Evolutionary conservation across 2,113 vertebrate species (phyloP).

Genomic region (Notechis scutatus): DNA sequence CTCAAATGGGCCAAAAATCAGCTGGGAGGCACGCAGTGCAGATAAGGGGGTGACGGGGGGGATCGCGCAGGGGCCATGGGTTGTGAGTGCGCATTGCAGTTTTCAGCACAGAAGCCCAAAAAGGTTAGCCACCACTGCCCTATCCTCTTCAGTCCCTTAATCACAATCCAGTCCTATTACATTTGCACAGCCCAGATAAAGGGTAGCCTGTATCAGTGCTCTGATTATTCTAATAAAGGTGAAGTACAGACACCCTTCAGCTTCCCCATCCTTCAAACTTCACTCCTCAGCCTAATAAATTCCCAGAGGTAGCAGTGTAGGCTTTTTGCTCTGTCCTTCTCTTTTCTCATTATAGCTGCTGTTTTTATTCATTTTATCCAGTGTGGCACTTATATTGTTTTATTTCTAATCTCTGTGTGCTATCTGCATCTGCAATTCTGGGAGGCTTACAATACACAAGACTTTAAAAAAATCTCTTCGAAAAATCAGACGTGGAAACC

Average conservation of each 20-base stretch:
- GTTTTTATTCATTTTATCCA: background rate
- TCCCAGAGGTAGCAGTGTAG: background rate
- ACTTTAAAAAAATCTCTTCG: background rate
- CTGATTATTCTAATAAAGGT: background rate
- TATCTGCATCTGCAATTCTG: background rate
- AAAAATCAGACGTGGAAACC: background rate
- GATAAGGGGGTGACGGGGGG: too few relatives aligned
- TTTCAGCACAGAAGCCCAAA: too few relatives aligned
- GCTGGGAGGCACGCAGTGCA: too few relatives aligned
- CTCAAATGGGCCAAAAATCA: too few relatives aligned
- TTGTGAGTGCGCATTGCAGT: too few relatives aligned
- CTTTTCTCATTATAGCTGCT: background rate
- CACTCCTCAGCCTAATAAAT: background rate
- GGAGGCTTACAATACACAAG: background rate
- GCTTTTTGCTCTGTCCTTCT: background rate
- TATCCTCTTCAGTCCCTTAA: background rate
- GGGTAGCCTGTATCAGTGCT: background rate
- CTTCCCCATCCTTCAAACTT: background rate
- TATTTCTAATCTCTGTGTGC: background rate
- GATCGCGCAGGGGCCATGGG: too few relatives aligned
- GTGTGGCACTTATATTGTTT: background rate
- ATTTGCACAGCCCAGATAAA: background rate
- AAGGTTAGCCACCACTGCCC: background rate
- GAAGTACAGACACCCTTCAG: background rate
- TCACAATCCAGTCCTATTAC: background rate